Evolutionary conservation across 2,888 invertebrate species (phyloP).

Genomic region (Melipona beecheii): DNA sequence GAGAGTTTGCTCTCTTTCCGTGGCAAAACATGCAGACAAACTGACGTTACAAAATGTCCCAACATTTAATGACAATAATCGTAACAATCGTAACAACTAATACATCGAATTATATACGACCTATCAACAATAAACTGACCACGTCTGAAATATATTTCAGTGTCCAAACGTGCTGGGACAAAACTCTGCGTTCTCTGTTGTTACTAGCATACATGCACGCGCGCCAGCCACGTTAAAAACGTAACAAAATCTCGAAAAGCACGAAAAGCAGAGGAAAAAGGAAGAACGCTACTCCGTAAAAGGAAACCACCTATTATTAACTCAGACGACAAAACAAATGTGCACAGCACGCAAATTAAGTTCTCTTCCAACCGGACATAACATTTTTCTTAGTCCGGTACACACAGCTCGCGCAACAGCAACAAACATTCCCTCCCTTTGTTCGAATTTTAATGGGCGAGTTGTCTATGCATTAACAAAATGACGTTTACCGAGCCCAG

Average conservation of each 20-base stretch:
- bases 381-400: not conserved
- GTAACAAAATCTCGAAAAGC: not conserved
- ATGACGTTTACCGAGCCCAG: constrained; percentile 4
- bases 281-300: not conserved
- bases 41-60: too few relatives aligned
- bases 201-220: not conserved
- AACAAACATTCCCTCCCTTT: constrained; percentile 12
- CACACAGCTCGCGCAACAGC: constrained; percentile 10
- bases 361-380: not conserved
- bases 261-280: not conserved
- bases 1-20: not conserved
- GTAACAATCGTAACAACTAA: too few relatives aligned
- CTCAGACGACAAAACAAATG: not conserved
- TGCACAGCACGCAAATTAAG: not conserved
- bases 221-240: not conserved
- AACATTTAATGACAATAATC: too few relatives aligned
- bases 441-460: constrained; percentile 1
- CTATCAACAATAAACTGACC: not conserved
- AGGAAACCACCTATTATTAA: not conserved
- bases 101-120: not conserved
- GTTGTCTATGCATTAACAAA: constrained; percentile 23
- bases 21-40: not conserved
- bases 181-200: not conserved
- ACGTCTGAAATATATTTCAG: not conserved
- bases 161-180: not conserved